Evolutionary conservation across 2,888 invertebrate species (phyloP).

Genomic region (Pantelozetes paolii): DNA sequence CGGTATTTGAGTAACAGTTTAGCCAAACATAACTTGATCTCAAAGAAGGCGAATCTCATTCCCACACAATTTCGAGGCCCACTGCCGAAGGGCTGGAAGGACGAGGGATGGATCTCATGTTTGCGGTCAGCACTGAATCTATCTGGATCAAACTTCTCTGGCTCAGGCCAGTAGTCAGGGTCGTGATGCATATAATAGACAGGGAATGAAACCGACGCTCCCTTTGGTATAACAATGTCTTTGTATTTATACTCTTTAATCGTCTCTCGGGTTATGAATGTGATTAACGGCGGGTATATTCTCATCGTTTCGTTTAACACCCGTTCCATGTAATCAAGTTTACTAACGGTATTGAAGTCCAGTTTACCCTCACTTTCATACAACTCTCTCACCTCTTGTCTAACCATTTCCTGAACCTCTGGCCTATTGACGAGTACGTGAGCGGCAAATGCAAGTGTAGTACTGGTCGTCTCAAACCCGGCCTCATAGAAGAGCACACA

Average conservation of each 20-base stretch:
- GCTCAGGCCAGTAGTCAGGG: slow-evolving; percentile 48
- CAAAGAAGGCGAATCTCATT: slow-evolving; percentile 37
- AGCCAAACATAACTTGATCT: slow-evolving; percentile 32
- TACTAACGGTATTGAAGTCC: slow-evolving; percentile 44
- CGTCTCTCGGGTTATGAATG: slow-evolving; percentile 44
- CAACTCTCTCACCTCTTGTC: slow-evolving; percentile 42
- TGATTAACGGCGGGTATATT: slow-evolving; percentile 46
- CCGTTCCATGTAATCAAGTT: slow-evolving; percentile 44
- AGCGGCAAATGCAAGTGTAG: slow-evolving; percentile 44
- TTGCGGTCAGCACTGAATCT: slow-evolving; percentile 44
- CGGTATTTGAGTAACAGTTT: slow-evolving; percentile 31
- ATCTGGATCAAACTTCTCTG: slow-evolving; percentile 48
- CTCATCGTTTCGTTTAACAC: slow-evolving; percentile 45
- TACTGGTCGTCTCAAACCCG: slow-evolving; percentile 46
- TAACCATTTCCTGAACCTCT: slow-evolving; percentile 44
- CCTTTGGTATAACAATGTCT: slow-evolving; percentile 47
- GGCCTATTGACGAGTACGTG: slow-evolving; percentile 45
- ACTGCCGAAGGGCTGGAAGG: slow-evolving; percentile 46
- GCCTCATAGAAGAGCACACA: slow-evolving; percentile 41
- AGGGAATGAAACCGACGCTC: slow-evolving; percentile 46
- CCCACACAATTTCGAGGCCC: slow-evolving; percentile 45
- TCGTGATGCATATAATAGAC: slow-evolving; percentile 49
- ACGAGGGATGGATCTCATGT: slow-evolving; percentile 28
- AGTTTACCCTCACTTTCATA: slow-evolving; percentile 41
- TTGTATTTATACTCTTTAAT: slow-evolving; percentile 41